Percentiles rank a stretch among this genome's conserved stretches.
Evolutionary conservation across 2,797 vertebrate species (phyloP).

Genomic region (Arnoldichthys spilopterus): DNA sequence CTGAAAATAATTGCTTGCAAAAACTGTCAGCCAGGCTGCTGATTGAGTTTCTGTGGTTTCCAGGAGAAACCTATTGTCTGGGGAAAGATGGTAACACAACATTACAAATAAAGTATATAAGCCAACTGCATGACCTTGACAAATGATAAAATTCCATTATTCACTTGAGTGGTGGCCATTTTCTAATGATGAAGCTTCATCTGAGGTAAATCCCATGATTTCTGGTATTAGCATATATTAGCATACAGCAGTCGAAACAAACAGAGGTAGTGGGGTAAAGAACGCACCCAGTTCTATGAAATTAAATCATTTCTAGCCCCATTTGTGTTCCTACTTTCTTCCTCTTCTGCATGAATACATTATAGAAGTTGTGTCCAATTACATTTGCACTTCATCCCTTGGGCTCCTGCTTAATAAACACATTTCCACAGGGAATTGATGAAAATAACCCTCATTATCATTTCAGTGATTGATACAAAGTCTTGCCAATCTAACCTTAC

Average conservation of each 20-base stretch:
- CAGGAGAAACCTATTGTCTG: background rate
- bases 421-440: slow-evolving; percentile 26
- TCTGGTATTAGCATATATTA: background rate
- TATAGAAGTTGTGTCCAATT: background rate
- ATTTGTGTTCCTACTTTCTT: background rate
- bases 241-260: background rate
- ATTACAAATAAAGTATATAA: background rate
- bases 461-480: slow-evolving; percentile 31
- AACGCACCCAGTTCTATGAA: background rate
- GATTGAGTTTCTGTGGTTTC: slow-evolving; percentile 11
- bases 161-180: background rate
- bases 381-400: slow-evolving; percentile 14
- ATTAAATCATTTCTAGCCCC: background rate
- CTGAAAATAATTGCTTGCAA: background rate
- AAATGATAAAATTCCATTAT: background rate
- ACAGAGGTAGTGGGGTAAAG: background rate
- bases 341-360: background rate
- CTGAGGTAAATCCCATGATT: too few relatives aligned
- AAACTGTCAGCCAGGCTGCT: background rate
- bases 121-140: background rate
- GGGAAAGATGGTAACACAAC: background rate
- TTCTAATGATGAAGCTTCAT: background rate
- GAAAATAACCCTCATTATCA: slow-evolving; percentile 41
- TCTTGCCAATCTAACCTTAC: background rate
- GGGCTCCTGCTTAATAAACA: slow-evolving; percentile 43